These are phyloP conservation scores for Bucorvus abyssinicus DNA, from an alignment of 2,797 vertebrate species.

Conservation along the genomic window DNA sequence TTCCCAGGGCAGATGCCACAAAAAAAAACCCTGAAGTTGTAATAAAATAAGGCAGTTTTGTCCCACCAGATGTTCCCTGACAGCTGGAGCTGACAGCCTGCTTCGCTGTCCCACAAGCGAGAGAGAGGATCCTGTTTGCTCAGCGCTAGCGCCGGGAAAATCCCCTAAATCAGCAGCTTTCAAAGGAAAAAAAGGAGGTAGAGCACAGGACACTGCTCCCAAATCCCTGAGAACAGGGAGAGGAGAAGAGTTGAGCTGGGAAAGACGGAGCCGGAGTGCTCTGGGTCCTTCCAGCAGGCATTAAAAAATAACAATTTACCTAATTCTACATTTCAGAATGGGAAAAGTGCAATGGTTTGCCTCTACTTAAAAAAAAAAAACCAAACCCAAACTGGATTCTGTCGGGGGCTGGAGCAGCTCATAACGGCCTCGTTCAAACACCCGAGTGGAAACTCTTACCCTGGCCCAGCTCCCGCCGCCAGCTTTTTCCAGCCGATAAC, in stretches of 20 bases:
- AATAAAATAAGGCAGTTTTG: background rate
- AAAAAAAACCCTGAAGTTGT: background rate
- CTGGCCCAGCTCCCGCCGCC: background rate
- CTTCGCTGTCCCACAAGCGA: background rate
- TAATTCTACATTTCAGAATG: too few species aligned
- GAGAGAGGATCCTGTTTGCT: background rate
- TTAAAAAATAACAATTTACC: too few species aligned
- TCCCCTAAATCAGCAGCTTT: background rate
- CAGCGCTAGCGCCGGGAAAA: background rate
- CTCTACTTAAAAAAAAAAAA: too few species aligned
- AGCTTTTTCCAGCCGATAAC: constrained; percentile 6
- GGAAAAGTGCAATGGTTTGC: too few species aligned
- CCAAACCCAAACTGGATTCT: too few species aligned
- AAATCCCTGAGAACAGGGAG: background rate
- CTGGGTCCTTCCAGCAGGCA: background rate
- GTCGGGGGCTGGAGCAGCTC: background rate
- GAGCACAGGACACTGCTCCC: fast-evolving
- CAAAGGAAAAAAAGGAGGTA: background rate
- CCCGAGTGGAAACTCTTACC: background rate
- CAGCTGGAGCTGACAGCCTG: background rate
- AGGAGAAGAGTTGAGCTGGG: background rate
- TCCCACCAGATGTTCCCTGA: background rate
- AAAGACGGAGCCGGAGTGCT: background rate
- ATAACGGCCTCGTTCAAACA: background rate
- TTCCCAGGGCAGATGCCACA: background rate